A percentile compares a stretch with the other conserved stretches of the same genome.
phyloP scores from a whole-genome alignment of 1,140 invertebrate species.

The Ceratosolen solmsi region DNA sequence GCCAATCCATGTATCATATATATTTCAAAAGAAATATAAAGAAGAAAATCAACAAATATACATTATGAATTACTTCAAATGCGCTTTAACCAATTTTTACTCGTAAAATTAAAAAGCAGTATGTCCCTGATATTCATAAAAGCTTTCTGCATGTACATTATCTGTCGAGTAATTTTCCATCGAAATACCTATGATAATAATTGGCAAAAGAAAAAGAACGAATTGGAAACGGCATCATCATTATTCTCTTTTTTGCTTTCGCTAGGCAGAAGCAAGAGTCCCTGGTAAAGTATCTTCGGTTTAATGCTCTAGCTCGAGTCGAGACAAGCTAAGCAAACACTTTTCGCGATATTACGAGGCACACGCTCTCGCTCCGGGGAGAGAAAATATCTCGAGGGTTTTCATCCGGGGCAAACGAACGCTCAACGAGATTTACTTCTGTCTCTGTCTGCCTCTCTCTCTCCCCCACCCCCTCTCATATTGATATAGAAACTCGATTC shows the following conservation, averaged over 20 bases:
- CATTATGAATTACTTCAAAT: background rate
- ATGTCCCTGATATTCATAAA: background rate
- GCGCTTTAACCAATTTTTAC: background rate
- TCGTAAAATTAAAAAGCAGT: constrained; percentile 9
- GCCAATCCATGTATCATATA: no score
- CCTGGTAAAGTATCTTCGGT: constrained; percentile 51
- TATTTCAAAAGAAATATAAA: no score
- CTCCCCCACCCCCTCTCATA: background rate
- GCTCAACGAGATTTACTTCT: constrained; percentile 49
- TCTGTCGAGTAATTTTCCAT: constrained; percentile 31
- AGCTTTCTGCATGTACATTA: background rate
- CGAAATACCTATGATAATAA: constrained; percentile 37
- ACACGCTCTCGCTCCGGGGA: constrained; percentile 24
- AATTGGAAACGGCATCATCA: constrained; percentile 5
- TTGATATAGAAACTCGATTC: background rate
- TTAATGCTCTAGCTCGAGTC: constrained; percentile 54
- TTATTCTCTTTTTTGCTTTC: background rate
- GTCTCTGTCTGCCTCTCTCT: constrained; percentile 23
- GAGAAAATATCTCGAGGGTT: constrained; percentile 51
- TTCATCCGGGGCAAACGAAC: constrained; percentile 31
- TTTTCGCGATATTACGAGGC: constrained; percentile 59
- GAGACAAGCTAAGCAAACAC: constrained; percentile 60
- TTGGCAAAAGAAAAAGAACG: constrained; percentile 29
- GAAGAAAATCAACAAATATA: no score
- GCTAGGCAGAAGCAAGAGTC: constrained; percentile 11